Conservation (phyloP, 2,797 vertebrate genomes). For the Strix occidentalis region DNA sequence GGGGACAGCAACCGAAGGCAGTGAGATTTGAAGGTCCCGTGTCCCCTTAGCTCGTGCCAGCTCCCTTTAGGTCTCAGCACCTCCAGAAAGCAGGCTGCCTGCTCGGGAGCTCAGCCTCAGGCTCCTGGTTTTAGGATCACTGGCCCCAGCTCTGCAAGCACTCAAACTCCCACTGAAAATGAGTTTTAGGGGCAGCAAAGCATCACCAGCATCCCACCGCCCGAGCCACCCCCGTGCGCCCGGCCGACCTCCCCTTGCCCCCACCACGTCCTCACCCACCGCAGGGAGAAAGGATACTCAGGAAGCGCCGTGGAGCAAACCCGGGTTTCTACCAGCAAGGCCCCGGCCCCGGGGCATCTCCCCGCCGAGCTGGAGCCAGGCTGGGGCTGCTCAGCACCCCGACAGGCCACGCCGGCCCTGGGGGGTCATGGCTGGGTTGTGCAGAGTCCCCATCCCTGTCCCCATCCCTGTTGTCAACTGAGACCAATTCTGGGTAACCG, state of each 20-base stretch:
- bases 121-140: not conserved
- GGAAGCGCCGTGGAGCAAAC: not conserved
- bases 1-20: not conserved
- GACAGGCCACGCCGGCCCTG: not conserved
- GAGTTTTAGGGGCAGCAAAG: not conserved
- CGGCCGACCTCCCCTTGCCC: not conserved
- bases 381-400: not conserved
- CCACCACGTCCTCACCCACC: not conserved
- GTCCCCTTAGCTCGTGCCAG: not conserved
- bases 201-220: not conserved
- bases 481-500: not conserved
- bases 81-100: not conserved
- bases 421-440: not conserved
- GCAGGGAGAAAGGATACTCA: slow-evolving; percentile 11
- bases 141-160: not conserved
- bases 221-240: fast-evolving
- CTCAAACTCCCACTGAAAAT: not conserved
- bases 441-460: not conserved
- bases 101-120: not conserved
- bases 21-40: not conserved
- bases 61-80: not conserved
- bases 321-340: not conserved
- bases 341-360: not conserved
- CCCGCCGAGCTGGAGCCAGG: not conserved
- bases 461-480: not conserved